Conservation (phyloP, 2,888 invertebrate genomes). For the Volucella zonaria region DNA sequence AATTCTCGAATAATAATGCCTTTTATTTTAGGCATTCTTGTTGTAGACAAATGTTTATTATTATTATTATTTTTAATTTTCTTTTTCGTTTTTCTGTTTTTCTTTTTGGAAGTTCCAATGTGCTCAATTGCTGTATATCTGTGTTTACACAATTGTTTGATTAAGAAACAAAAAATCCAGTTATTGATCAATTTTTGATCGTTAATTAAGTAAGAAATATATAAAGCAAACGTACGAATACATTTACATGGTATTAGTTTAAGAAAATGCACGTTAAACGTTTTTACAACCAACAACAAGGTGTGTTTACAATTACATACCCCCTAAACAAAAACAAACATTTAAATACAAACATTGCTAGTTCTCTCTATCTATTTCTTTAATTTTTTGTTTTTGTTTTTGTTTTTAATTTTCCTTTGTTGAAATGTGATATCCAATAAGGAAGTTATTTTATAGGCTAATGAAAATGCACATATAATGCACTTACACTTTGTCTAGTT, state of each 20-base stretch:
- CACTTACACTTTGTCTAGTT: background rate
- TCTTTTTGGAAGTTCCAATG: background rate
- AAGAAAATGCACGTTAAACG: constrained; percentile 43
- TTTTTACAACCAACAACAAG: constrained; percentile 23
- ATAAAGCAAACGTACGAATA: constrained; percentile 13
- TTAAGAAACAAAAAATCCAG: background rate
- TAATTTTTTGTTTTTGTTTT: constrained; percentile 6
- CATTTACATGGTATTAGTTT: constrained; percentile 41
- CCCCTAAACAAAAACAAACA: background rate
- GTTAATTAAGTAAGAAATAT: constrained; percentile 16
- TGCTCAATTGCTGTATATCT: constrained; percentile 30
- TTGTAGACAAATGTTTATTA: constrained; percentile 27
- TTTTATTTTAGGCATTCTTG: constrained; percentile 42
- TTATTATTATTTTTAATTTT: background rate
- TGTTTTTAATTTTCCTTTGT: constrained; percentile 34
- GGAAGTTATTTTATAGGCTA: constrained; percentile 40
- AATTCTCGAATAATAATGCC: background rate
- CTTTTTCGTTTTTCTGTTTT: background rate
- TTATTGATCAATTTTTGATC: constrained; percentile 49
- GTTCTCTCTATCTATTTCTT: constrained; percentile 24
- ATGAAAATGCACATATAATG: constrained; percentile 36
- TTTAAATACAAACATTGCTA: constrained; percentile 30
- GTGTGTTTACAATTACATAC: constrained; percentile 12
- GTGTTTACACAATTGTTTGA: constrained; percentile 22
- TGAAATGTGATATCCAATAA: constrained; percentile 72